Percentiles rank a stretch among this genome's conserved stretches.
phyloP scores from a whole-genome alignment of 2,797 vertebrate species.

The Dallia pectoralis region DNA sequence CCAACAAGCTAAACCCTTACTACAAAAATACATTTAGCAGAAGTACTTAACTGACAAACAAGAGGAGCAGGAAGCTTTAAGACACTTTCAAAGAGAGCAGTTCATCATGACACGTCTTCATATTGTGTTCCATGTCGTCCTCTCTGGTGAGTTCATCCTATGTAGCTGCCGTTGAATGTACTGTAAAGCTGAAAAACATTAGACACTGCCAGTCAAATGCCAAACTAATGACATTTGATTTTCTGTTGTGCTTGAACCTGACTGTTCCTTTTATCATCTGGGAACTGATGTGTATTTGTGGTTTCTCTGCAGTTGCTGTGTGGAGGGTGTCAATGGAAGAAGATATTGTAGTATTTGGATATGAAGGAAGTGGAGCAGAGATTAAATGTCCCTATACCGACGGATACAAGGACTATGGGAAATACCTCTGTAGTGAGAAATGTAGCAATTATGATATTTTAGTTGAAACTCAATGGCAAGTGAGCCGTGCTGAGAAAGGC shows the following conservation, averaged over 20 bases:
- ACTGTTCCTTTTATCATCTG: neutral
- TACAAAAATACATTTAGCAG: no score
- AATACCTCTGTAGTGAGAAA: neutral
- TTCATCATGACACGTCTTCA: no score
- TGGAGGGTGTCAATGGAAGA: neutral
- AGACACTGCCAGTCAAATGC: neutral
- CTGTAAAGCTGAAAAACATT: neutral
- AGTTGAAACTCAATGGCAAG: neutral
- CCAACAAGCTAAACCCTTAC: no score
- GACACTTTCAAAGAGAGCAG: no score
- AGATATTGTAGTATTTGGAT: neutral
- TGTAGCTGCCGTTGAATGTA: neutral
- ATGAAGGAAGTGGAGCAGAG: neutral
- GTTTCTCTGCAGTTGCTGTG: neutral
- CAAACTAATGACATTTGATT: neutral
- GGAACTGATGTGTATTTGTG: neutral
- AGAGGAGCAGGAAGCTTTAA: no score
- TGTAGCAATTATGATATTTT: neutral
- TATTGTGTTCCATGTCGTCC: neutral
- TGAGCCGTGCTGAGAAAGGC: neutral
- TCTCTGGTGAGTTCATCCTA: neutral
- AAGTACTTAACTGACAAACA: no score
- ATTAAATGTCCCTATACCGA: neutral
- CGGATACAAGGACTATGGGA: neutral
- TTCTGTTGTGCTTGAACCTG: neutral